Conservation (phyloP, 2,113 vertebrate species). For the Chascanopsetta lugubris region DNA sequence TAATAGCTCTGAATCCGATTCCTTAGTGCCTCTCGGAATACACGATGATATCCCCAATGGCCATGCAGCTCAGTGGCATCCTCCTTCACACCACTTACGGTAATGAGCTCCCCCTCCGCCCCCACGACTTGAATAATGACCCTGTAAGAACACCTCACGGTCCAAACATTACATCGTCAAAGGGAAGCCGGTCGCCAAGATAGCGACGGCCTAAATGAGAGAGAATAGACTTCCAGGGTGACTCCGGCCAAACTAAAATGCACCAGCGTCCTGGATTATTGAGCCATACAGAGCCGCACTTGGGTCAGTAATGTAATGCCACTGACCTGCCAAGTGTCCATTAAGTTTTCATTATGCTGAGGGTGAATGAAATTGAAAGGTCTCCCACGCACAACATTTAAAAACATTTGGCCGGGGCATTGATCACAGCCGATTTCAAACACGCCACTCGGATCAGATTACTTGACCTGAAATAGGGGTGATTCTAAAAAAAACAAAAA, state of each 20-base stretch:
- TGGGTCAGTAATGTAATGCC: constrained; percentile 37
- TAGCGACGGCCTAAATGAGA: constrained; percentile 49
- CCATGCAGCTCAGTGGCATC: constrained; percentile 21
- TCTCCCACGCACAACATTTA: constrained; percentile 21
- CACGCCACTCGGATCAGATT: constrained; percentile 7
- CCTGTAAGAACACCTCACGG: constrained; percentile 35
- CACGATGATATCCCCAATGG: neutral
- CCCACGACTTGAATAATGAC: constrained; percentile 59
- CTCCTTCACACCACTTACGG: constrained; percentile 48
- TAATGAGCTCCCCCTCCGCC: constrained; percentile 56
- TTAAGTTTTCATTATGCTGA: constrained; percentile 64
- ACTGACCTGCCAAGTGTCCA: constrained; percentile 40
- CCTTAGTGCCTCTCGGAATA: constrained; percentile 27
- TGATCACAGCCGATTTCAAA: constrained; percentile 28
- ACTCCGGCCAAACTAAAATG: constrained; percentile 21
- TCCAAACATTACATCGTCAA: constrained; percentile 50
- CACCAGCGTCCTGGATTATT: constrained; percentile 23
- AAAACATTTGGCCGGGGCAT: constrained; percentile 27
- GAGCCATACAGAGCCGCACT: constrained; percentile 15
- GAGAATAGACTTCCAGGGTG: constrained; percentile 36
- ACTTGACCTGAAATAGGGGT: constrained; percentile 4
- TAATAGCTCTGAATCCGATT: constrained; percentile 15
- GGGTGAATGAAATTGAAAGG: constrained; percentile 38
- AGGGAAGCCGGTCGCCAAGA: constrained; percentile 27
- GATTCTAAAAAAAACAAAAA: neutral